Conservation (phyloP, 64 coral and sea anemone genomes). For the Montipora capricornis region DNA sequence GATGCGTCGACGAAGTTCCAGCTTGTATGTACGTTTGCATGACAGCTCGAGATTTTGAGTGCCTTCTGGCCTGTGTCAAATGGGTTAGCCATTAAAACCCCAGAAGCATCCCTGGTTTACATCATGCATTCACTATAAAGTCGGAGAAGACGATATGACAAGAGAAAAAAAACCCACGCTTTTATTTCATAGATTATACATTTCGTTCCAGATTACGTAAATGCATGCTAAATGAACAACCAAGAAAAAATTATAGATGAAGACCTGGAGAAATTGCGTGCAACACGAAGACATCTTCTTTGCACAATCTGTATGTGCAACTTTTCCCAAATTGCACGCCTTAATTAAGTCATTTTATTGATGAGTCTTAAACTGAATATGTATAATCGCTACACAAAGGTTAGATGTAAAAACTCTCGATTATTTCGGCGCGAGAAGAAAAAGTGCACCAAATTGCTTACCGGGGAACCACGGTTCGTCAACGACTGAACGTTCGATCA, state of each 20-base stretch:
- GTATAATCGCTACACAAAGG: background rate
- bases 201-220: background rate
- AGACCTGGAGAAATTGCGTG: background rate
- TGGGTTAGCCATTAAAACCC: background rate
- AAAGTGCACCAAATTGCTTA: background rate
- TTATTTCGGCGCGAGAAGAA: background rate
- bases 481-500: background rate
- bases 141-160: background rate
- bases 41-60: slow-evolving; percentile 2
- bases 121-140: background rate
- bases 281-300: background rate
- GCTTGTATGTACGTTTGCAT: background rate
- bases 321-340: background rate
- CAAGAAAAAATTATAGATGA: background rate
- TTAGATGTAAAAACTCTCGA: background rate
- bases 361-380: slow-evolving; percentile 13
- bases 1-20: background rate
- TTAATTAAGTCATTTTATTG: background rate
- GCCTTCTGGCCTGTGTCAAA: slow-evolving; percentile 19
- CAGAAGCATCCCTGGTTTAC: slow-evolving; percentile 3
- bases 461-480: background rate
- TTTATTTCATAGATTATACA: slow-evolving; percentile 24
- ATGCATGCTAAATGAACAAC: background rate
- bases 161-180: background rate
- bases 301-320: background rate